A percentile compares a stretch with the other conserved stretches of the same genome.
These are phyloP conservation scores for Sylvicapra grimmia DNA, from an alignment of 2,113 vertebrate genomes.

Conservation along the genomic window DNA sequence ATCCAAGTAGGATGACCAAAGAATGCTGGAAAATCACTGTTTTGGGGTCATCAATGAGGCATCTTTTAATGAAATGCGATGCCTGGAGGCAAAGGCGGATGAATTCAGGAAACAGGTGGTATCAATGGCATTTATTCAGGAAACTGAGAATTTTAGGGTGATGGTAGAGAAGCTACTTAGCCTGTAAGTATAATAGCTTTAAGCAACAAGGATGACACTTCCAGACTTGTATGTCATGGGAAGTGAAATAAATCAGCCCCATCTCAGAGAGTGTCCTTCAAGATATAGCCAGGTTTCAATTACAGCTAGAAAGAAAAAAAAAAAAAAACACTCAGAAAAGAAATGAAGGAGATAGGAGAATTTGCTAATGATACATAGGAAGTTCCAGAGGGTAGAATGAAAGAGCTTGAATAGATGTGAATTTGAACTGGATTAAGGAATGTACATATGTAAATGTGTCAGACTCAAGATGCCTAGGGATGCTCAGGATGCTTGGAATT, in stretches of 20 bases:
- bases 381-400: not conserved
- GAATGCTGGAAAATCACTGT: not conserved
- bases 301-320: not conserved
- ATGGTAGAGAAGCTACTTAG: not conserved
- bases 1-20: not conserved
- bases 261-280: not conserved
- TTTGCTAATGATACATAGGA: not conserved
- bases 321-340: not conserved
- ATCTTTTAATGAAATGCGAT: not conserved
- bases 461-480: not conserved
- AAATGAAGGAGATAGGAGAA: not conserved
- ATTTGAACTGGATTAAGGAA: not conserved
- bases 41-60: not conserved
- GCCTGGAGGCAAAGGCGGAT: not conserved
- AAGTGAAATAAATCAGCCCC: not conserved
- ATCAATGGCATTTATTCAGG: not conserved
- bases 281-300: not conserved
- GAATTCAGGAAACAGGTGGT: not conserved
- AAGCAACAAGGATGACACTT: not conserved
- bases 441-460: not conserved
- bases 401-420: not conserved
- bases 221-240: not conserved
- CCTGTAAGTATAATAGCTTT: not conserved
- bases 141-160: not conserved
- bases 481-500: not conserved